Base-by-base conservation (phyloP, 2,113 vertebrate genomes). In the Castor canadensis region DNA sequence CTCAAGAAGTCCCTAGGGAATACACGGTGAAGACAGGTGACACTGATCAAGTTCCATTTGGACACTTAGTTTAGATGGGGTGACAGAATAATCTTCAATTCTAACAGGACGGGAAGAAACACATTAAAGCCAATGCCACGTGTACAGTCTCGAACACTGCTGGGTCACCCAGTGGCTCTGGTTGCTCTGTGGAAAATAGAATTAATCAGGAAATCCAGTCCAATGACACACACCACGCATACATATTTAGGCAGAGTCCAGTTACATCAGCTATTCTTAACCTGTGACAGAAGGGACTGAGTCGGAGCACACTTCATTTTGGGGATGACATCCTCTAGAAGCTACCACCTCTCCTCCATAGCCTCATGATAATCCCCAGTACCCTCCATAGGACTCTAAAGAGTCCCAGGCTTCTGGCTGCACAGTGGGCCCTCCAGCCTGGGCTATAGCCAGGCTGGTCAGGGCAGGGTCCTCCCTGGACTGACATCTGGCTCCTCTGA, bases 21-120 rank as follows among this genome's bases (percentile, higher is more conserved):
- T 64, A 75, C 38, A 17, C 66, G 15, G 5, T 0, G 4, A 22
- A 52, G 64, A 12, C 67, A 60, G 80, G 38, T 73, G 79, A 94
- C 62, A 35, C n/a, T 60, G 58, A 60, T 26, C 58, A 60, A 60
- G 24, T 58, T 22, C 20, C 15, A 6, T 20, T 11, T 47, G 64
- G 58, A 84, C 2, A 28, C 64, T 83, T 52, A 58, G 62, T 81
- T 73, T 62, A 26, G 75, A 19, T 62, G 91, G 5, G 24, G 60
- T 80, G 87, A 96, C 88, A 92, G 80, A 92, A 1, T 98, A 97
- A 92, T 97, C 97, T 94, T 96, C 93, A 96, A 89, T 94, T 89
- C 83, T 93, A 96, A 95, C 67, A 73, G 80, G 94, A n/a, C 90
- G 91, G 89, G 85, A 96, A 94, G 97, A 96, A 96, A 94, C 95